Evolutionary conservation across 2,113 vertebrate species (phyloP).

Genomic region (Chinchilla lanigera): DNA sequence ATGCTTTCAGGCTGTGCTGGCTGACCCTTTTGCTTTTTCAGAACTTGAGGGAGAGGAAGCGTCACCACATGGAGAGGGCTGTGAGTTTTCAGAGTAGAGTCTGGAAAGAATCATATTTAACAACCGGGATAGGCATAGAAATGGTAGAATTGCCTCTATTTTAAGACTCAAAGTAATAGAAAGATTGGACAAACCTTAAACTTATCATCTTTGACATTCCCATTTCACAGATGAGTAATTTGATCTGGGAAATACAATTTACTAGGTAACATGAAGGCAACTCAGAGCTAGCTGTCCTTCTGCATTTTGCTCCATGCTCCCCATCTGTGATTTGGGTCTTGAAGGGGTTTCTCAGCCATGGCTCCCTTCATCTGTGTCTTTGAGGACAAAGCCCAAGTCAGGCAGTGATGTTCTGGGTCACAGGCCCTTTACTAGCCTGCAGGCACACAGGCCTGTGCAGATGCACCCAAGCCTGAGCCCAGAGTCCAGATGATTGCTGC

Average conservation of each 20-base stretch:
- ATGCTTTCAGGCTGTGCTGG: neutral
- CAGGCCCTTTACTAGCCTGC: neutral
- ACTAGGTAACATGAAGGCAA: neutral
- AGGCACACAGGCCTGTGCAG: rapidly evolving
- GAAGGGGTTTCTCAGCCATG: too few relatives aligned
- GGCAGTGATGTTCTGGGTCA: neutral
- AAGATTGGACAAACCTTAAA: neutral
- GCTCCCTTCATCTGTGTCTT: neutral
- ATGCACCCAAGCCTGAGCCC: neutral
- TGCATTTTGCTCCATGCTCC: neutral
- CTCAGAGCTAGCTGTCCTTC: neutral
- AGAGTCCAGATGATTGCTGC: conserved; percentile 2
- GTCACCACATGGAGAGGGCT: neutral
- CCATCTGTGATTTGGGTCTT: neutral
- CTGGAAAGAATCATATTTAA: conserved; percentile 66
- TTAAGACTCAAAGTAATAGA: neutral
- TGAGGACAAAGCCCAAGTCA: neutral
- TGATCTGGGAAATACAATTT: neutral
- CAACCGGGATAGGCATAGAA: neutral
- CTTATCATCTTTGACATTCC: conserved; percentile 28
- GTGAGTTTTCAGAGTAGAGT: neutral
- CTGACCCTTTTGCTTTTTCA: neutral
- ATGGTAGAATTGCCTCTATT: neutral
- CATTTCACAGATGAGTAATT: conserved; percentile 40
- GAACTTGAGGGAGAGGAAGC: neutral